Percentiles rank a stretch among this genome's conserved stretches.
phyloP scores from a whole-genome alignment of 2,113 vertebrate species.

The Condylura cristata region DNA sequence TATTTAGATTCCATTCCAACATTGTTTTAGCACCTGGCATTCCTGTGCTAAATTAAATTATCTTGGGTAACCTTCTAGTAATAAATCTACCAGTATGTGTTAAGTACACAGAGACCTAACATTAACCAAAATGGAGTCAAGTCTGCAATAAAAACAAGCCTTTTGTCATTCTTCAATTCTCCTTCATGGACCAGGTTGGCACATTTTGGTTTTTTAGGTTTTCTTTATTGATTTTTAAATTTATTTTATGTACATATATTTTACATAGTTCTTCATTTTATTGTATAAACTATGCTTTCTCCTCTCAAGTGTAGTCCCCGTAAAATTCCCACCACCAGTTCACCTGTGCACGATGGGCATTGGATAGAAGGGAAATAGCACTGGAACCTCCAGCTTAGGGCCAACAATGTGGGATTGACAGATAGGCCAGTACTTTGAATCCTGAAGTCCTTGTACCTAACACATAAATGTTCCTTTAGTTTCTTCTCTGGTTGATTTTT shows the following conservation, averaged over 20 bases:
- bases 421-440: background rate
- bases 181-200: background rate
- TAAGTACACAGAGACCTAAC: background rate
- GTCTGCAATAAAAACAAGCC: background rate
- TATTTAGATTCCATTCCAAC: background rate
- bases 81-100: constrained; percentile 7
- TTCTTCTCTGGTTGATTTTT: background rate
- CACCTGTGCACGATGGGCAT: too few relatives aligned
- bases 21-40: background rate
- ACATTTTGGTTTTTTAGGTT: too few relatives aligned
- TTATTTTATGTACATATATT: too few relatives aligned
- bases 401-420: too few relatives aligned
- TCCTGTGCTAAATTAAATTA: background rate
- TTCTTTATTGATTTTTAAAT: too few relatives aligned
- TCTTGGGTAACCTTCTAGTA: background rate
- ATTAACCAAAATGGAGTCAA: background rate
- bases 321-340: too few relatives aligned
- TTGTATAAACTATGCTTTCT: too few relatives aligned
- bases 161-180: background rate
- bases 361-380: too few relatives aligned
- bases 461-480: background rate
- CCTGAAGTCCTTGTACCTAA: background rate
- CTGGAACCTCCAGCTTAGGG: too few relatives aligned
- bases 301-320: too few relatives aligned
- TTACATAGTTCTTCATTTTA: too few relatives aligned